These are phyloP conservation scores for Zaprionus davidi DNA, from an alignment of 1,140 invertebrate genomes.

Conservation along the genomic window DNA sequence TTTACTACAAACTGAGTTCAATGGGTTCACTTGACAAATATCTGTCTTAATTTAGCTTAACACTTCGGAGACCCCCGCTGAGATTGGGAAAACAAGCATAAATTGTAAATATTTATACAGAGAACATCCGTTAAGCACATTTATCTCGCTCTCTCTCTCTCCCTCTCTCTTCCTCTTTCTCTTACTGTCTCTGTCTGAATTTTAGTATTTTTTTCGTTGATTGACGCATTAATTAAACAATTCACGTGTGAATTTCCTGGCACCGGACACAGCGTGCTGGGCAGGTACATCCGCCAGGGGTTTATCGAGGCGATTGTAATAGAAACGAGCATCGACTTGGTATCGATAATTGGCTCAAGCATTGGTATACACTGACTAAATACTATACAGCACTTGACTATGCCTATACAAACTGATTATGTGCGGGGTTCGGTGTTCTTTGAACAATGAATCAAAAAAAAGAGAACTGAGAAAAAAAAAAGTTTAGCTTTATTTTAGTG, in stretches of 20 bases:
- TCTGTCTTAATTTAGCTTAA: neutral
- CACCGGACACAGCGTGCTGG: slow-evolving; percentile 33
- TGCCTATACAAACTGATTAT: slow-evolving; percentile 21
- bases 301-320: slow-evolving; percentile 10
- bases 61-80: neutral
- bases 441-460: slow-evolving; percentile 20
- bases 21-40: neutral
- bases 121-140: slow-evolving; percentile 46
- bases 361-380: neutral
- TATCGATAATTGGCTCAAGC: slow-evolving; percentile 5
- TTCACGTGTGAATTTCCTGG: slow-evolving; percentile 68
- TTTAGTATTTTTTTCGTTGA: slow-evolving; percentile 20
- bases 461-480: slow-evolving; percentile 8
- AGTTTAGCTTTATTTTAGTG: slow-evolving; percentile 47
- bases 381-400: neutral
- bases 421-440: slow-evolving; percentile 16
- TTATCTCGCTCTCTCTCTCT: slow-evolving; percentile 4
- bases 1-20: neutral
- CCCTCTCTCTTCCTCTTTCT: neutral
- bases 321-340: slow-evolving; percentile 16
- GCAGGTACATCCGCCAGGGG: slow-evolving; percentile 37
- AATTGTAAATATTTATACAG: slow-evolving; percentile 32
- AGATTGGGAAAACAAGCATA: slow-evolving; percentile 12
- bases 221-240: slow-evolving; percentile 58
- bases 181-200: slow-evolving; percentile 13